These are phyloP conservation scores for Sisyra nigra DNA, from an alignment of 2,888 invertebrate species.

Conservation along the genomic window DNA sequence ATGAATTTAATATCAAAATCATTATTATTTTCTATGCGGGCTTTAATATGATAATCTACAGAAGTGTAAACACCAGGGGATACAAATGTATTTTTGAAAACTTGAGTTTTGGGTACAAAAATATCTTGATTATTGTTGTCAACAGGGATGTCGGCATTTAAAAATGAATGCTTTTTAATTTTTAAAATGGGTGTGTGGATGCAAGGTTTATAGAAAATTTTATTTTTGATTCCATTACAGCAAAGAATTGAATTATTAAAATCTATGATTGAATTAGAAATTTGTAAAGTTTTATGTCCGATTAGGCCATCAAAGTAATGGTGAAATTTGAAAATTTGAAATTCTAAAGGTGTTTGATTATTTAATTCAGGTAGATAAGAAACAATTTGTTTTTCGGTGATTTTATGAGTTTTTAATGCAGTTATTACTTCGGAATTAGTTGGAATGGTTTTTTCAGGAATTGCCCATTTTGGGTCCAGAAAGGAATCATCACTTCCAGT, in stretches of 20 bases:
- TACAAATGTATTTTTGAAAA: neutral
- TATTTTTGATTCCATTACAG: neutral
- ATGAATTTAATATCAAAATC: neutral
- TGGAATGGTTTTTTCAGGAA: too few species aligned
- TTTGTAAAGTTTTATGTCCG: neutral
- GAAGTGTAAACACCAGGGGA: neutral
- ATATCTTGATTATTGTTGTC: neutral
- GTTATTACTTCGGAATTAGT: too few species aligned
- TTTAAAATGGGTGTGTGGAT: neutral
- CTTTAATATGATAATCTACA: neutral
- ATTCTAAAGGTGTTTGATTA: neutral
- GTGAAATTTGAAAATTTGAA: neutral
- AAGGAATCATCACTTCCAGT: too few species aligned
- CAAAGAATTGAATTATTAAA: neutral
- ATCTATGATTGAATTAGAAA: neutral
- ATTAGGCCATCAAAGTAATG: neutral
- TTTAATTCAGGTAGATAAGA: neutral
- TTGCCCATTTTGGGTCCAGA: too few species aligned
- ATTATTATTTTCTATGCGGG: neutral
- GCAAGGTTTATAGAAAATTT: neutral
- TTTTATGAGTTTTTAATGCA: neutral
- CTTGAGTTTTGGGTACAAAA: neutral
- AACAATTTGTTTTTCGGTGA: neutral
- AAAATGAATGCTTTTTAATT: neutral
- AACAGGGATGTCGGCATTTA: neutral